A percentile compares a stretch with the other conserved stretches of the same genome.
Evolutionary conservation across 2,888 invertebrate species (phyloP).

Genomic region (Phymatocera aterrima): DNA sequence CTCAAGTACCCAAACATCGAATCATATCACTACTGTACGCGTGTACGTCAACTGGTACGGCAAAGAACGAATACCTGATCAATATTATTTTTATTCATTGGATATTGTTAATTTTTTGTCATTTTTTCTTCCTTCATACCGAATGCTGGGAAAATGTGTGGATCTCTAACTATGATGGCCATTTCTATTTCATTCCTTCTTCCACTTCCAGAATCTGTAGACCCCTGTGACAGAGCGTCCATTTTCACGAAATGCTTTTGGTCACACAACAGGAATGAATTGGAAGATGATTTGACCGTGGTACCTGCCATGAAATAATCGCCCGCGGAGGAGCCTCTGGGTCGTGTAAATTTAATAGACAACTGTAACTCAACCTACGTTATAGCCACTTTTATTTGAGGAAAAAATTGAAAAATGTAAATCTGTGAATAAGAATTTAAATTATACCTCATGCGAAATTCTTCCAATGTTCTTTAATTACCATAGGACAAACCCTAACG

Average conservation of each 20-base stretch:
- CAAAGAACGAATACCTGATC: too few relatives aligned
- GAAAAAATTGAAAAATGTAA: not conserved
- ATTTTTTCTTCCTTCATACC: too few relatives aligned
- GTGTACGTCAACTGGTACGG: slow-evolving; percentile 56
- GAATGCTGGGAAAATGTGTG: too few relatives aligned
- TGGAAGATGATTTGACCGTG: not conserved
- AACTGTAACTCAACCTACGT: too few relatives aligned
- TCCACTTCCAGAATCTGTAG: slow-evolving; percentile 52
- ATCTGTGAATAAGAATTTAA: too few relatives aligned
- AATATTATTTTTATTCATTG: too few relatives aligned
- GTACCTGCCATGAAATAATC: slow-evolving; percentile 23
- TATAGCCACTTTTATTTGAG: not conserved
- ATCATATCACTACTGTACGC: slow-evolving; percentile 53
- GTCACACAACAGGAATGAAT: slow-evolving; percentile 48
- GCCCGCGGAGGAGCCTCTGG: not conserved
- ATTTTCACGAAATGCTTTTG: slow-evolving; percentile 62
- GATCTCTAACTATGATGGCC: too few relatives aligned
- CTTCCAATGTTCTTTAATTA: too few relatives aligned
- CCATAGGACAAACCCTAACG: too few relatives aligned
- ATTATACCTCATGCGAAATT: too few relatives aligned
- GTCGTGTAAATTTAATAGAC: not conserved
- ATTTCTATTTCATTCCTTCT: slow-evolving; percentile 41
- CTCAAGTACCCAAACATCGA: slow-evolving; percentile 52
- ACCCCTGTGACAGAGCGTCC: slow-evolving; percentile 58
- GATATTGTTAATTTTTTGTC: slow-evolving; percentile 35